Evolutionary conservation across 1,140 invertebrate genomes (phyloP).

Genomic region (Spodoptera frugiperda): DNA sequence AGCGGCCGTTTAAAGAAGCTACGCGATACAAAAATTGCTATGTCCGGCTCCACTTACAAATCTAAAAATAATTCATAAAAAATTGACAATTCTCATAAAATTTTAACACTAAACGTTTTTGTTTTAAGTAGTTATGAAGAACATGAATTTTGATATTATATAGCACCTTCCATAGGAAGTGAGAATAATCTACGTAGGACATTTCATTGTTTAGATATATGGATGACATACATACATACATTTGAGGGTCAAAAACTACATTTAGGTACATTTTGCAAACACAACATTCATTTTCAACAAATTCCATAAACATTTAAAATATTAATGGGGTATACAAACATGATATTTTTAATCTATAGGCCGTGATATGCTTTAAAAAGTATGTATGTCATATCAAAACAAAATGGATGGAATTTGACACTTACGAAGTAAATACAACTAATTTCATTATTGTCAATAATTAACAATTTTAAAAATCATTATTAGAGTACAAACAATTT

Average conservation of each 20-base stretch:
- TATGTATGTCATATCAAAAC: conserved; percentile 51
- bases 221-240: conserved; percentile 30
- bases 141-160: conserved; percentile 35
- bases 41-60: conserved; percentile 32
- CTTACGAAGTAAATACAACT: conserved; percentile 59
- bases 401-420: conserved; percentile 62
- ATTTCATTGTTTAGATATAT: conserved; percentile 49
- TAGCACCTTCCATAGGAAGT: conserved; percentile 74
- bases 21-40: conserved; percentile 28
- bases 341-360: too few relatives aligned
- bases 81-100: conserved; percentile 36
- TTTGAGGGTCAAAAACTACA: too few relatives aligned
- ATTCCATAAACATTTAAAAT: too few relatives aligned
- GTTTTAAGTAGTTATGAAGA: conserved; percentile 20
- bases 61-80: conserved; percentile 39
- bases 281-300: too few relatives aligned
- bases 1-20: conserved; percentile 10
- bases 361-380: too few relatives aligned
- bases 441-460: conserved; percentile 66
- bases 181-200: conserved; percentile 43
- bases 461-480: conserved; percentile 38
- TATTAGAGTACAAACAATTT: not conserved
- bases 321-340: too few relatives aligned
- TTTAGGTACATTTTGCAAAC: too few relatives aligned
- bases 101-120: conserved; percentile 14